Evolutionary conservation across 1,140 invertebrate genomes (phyloP).

Genomic region (Dufourea novaeangliae): DNA sequence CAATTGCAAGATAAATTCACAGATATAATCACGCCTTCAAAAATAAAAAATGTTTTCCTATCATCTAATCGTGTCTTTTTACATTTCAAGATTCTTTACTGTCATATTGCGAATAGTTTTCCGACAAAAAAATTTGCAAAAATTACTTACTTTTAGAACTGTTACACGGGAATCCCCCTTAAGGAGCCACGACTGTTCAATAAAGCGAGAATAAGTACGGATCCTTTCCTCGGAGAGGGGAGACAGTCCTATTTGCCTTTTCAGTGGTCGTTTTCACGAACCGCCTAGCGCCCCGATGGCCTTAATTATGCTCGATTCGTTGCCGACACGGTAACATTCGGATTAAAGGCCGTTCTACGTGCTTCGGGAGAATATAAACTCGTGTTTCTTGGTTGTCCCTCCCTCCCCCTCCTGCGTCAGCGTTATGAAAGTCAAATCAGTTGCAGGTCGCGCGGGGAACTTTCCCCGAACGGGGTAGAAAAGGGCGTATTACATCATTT

Average conservation of each 20-base stretch:
- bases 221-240: no score
- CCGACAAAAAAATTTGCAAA: no score
- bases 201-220: neutral
- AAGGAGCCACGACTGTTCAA: neutral
- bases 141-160: no score
- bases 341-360: neutral
- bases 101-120: no score
- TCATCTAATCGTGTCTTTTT: no score
- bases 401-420: no score
- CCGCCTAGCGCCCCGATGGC: neutral
- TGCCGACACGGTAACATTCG: neutral
- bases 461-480: neutral
- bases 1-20: no score
- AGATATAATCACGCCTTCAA: no score
- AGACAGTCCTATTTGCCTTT: no score
- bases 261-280: neutral
- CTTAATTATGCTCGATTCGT: slow-evolving; percentile 10
- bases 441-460: neutral
- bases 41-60: no score
- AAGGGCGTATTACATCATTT: neutral
- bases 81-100: no score
- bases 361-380: neutral
- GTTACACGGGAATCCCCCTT: no score
- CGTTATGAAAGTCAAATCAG: slow-evolving; percentile 10
- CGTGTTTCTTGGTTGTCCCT: neutral